phyloP scores from a whole-genome alignment of 2,113 vertebrate species.

The Oceanodroma tethys region DNA sequence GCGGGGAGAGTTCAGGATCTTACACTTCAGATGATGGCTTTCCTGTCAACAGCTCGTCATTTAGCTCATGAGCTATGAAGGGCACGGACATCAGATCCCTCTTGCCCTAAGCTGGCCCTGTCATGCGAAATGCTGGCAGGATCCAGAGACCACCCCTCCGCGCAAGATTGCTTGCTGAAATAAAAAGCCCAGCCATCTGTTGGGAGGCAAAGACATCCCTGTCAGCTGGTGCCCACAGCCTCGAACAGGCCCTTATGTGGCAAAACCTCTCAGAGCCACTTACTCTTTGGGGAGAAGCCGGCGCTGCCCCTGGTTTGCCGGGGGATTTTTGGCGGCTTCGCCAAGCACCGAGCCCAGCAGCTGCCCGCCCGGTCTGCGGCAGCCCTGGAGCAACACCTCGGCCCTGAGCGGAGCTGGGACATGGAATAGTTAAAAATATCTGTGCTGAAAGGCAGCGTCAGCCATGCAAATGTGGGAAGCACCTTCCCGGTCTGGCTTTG shows the following conservation, averaged over 20 bases:
- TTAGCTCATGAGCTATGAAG: constrained; percentile 72
- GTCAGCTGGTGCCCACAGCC: constrained; percentile 71
- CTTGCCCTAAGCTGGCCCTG: constrained; percentile 70
- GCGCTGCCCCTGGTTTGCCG: neutral
- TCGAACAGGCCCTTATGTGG: constrained; percentile 75
- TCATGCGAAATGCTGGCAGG: constrained; percentile 67
- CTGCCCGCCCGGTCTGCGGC: constrained; percentile 13
- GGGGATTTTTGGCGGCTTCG: constrained; percentile 47
- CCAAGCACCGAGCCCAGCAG: constrained; percentile 29
- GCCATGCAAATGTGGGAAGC: neutral
- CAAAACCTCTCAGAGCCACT: constrained; percentile 61
- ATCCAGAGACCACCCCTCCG: constrained; percentile 27
- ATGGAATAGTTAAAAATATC: constrained; percentile 58
- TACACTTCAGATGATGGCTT: constrained; percentile 38
- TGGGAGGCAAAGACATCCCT: constrained; percentile 72
- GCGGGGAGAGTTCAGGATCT: constrained; percentile 54
- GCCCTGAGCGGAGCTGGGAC: neutral
- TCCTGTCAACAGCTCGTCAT: constrained; percentile 73
- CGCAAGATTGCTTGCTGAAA: constrained; percentile 69
- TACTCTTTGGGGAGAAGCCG: constrained; percentile 55
- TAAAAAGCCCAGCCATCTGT: constrained; percentile 81
- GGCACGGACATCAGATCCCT: constrained; percentile 72
- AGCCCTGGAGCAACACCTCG: neutral
- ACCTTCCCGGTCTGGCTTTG: neutral
- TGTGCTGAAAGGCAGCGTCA: neutral